Evolutionary conservation across 1,140 invertebrate genomes (phyloP).

Genomic region (Apocrypta bakeri): DNA sequence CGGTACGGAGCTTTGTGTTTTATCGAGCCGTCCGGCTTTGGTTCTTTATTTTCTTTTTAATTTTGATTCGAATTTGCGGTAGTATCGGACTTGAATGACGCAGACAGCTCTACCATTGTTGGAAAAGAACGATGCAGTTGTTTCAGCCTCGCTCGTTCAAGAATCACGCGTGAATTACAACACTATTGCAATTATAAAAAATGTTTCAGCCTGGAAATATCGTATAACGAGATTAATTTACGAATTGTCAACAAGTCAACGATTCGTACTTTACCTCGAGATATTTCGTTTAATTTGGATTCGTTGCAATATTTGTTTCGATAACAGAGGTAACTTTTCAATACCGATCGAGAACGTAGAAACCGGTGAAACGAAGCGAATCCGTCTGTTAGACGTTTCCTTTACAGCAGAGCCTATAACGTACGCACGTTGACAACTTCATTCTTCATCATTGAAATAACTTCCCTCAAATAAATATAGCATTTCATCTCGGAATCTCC

Average conservation of each 20-base stretch:
- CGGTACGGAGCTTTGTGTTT: neutral
- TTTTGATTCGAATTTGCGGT: neutral
- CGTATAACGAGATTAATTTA: neutral
- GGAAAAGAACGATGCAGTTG: neutral
- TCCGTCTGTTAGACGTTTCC: too few relatives aligned
- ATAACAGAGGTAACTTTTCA: too few relatives aligned
- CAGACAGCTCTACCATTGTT: neutral
- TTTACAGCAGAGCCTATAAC: too few relatives aligned
- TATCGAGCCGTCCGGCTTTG: neutral
- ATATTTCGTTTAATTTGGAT: neutral
- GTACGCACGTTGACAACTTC: too few relatives aligned
- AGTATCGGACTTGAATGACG: neutral
- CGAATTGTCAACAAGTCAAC: too few relatives aligned
- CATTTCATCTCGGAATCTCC: neutral
- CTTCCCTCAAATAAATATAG: too few relatives aligned
- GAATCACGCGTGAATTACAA: too few relatives aligned
- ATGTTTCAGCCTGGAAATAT: neutral
- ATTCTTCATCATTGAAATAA: neutral
- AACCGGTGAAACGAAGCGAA: neutral
- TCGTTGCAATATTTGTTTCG: too few relatives aligned
- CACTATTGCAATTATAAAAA: too few relatives aligned
- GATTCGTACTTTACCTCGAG: too few relatives aligned
- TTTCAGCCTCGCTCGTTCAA: neutral
- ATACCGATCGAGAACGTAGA: too few relatives aligned
- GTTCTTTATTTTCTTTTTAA: conserved; percentile 3